These are phyloP conservation scores for Acrobasis repandana DNA, from an alignment of 2,888 invertebrate genomes.

Conservation along the genomic window DNA sequence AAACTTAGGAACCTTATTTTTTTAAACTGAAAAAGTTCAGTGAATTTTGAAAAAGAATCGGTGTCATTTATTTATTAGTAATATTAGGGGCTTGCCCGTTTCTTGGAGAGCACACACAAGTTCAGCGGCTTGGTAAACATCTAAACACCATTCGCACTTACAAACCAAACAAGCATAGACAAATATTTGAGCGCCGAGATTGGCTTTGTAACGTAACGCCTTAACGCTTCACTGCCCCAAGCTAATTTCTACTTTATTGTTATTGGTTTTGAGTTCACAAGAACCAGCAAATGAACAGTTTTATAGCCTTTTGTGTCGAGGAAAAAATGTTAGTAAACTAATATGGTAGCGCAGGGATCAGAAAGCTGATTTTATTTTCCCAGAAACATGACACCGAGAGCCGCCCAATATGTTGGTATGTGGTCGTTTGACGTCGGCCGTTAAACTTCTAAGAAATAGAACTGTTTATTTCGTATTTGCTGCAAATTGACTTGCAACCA, in stretches of 20 bases:
- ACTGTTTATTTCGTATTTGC: not conserved
- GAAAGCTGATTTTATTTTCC: conserved; percentile 70
- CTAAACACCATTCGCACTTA: conserved; percentile 82
- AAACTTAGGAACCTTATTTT: conserved; percentile 17
- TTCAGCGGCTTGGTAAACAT: conserved; percentile 77
- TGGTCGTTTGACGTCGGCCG: conserved; percentile 35
- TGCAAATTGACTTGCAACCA: not conserved
- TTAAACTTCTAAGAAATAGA: conserved; percentile 32
- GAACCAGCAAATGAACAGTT: conserved; percentile 32
- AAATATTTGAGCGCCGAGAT: conserved; percentile 77
- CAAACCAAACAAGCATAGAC: conserved; percentile 77
- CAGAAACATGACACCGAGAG: conserved; percentile 56
- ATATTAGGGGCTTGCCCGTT: conserved; percentile 59
- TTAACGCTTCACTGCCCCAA: conserved; percentile 44
- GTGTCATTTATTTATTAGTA: conserved; percentile 72
- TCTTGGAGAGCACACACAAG: conserved; percentile 62
- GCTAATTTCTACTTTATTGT: conserved; percentile 56
- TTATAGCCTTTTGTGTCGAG: conserved; percentile 45
- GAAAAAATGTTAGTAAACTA: conserved; percentile 65
- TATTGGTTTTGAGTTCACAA: conserved; percentile 49
- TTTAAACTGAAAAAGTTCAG: conserved; percentile 23
- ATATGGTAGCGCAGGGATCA: conserved; percentile 69
- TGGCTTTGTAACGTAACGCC: conserved; percentile 62
- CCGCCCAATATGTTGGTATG: conserved; percentile 40
- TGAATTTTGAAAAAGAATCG: conserved; percentile 50